Conservation (phyloP, 2,797 vertebrate genomes). For the Masticophis lateralis region DNA sequence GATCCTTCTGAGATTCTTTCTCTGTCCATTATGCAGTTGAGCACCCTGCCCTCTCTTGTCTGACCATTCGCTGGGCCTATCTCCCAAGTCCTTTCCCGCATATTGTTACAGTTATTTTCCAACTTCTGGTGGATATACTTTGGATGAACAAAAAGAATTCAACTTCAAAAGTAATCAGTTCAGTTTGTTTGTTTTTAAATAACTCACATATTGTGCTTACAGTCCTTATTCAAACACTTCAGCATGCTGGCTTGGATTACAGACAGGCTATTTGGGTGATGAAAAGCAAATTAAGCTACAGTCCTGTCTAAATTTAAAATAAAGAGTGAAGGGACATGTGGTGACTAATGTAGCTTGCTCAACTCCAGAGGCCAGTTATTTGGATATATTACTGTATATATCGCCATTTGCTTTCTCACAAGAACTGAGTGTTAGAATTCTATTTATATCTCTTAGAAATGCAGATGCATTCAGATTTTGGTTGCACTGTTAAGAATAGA, state of each 20-base stretch:
- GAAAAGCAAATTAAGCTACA: not conserved
- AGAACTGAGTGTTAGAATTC: not conserved
- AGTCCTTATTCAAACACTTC: not conserved
- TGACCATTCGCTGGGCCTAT: not conserved
- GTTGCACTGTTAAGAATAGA: not conserved
- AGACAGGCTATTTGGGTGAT: not conserved
- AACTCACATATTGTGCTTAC: rapidly evolving
- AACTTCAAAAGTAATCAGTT: not conserved
- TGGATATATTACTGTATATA: not conserved
- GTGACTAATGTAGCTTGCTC: not conserved
- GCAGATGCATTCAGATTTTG: not conserved
- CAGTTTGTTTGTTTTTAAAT: slow-evolving; percentile 16
- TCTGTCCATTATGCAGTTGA: not conserved
- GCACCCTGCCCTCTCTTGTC: not conserved
- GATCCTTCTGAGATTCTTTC: not conserved
- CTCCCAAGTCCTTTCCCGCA: not conserved
- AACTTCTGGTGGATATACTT: not conserved
- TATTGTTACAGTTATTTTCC: not conserved
- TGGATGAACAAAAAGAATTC: not conserved
- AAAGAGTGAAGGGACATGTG: not conserved
- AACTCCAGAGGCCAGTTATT: not conserved
- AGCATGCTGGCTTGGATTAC: not conserved
- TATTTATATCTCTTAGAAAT: not conserved
- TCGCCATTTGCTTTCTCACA: slow-evolving; percentile 11
- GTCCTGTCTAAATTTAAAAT: not conserved